A percentile compares a stretch with the other conserved stretches of the same genome.
These are phyloP conservation scores for Pristionchus entomophagus DNA, from an alignment of 2,888 invertebrate genomes.

Conservation along the genomic window DNA sequence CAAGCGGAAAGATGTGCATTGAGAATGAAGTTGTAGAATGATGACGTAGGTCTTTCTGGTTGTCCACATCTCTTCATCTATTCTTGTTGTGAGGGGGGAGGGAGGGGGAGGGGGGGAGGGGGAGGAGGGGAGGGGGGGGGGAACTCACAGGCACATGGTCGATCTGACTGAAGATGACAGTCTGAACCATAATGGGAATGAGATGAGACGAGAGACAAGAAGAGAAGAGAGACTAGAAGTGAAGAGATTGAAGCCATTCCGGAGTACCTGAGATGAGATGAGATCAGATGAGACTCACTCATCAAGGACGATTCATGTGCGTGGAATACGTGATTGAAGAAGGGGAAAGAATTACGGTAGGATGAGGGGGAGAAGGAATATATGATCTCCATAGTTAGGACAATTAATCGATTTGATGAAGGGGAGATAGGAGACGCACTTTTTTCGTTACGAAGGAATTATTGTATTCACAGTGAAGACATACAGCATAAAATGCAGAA, in stretches of 20 bases:
- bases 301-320: too few relatives aligned
- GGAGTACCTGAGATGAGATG: constrained; percentile 26
- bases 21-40: not conserved
- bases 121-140: too few relatives aligned
- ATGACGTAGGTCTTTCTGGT: not conserved
- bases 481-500: not conserved
- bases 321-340: not conserved
- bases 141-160: constrained; percentile 23
- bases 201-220: not conserved
- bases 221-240: not conserved
- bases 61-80: not conserved
- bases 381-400: not conserved
- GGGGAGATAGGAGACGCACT: not conserved
- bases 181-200: not conserved
- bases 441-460: not conserved
- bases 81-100: too few relatives aligned
- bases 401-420: not conserved
- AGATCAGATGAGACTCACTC: too few relatives aligned
- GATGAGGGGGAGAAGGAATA: not conserved
- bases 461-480: not conserved
- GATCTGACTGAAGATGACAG: constrained; percentile 32
- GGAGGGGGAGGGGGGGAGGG: too few relatives aligned
- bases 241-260: not conserved
- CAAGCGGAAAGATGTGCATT: not conserved
- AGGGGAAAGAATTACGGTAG: constrained; percentile 34